Evolutionary conservation across 1,140 invertebrate genomes (phyloP).

Genomic region (Trichonephila clavata): DNA sequence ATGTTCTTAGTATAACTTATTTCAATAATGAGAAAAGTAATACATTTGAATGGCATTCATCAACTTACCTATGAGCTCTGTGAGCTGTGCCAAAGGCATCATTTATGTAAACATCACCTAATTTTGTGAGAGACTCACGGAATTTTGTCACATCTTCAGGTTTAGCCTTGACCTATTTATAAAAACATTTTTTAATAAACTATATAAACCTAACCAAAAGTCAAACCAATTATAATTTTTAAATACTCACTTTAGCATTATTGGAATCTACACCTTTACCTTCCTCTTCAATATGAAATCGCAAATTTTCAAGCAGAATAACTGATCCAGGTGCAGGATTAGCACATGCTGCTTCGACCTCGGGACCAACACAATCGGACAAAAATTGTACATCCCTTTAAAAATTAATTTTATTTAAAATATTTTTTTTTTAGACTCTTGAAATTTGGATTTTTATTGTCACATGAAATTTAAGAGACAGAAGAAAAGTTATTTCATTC

Average conservation of each 20-base stretch:
- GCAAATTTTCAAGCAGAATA: slow-evolving; percentile 97
- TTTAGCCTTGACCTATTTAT: slow-evolving; percentile 88
- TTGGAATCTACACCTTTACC: slow-evolving; percentile 96
- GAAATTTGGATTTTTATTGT: no score
- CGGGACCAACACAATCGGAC: slow-evolving; percentile 94
- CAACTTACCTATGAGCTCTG: slow-evolving; percentile 88
- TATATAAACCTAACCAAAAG: neutral
- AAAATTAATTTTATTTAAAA: slow-evolving; percentile 20
- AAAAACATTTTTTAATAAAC: neutral
- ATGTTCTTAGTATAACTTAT: neutral
- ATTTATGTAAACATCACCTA: slow-evolving; percentile 99
- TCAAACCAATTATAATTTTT: neutral
- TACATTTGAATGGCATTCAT: neutral
- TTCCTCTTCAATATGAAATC: slow-evolving; percentile 99
- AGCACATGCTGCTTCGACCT: slow-evolving; percentile 93
- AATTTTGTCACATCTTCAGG: slow-evolving; percentile 91
- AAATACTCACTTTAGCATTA: slow-evolving; percentile 89
- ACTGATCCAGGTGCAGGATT: slow-evolving; percentile 92
- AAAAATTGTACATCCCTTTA: slow-evolving; percentile 92
- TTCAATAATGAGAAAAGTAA: neutral
- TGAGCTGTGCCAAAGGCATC: slow-evolving; percentile 99
- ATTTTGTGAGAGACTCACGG: slow-evolving; percentile 93
- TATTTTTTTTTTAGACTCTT: no score
- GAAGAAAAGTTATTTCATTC: no score
- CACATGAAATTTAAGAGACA: no score